Conservation (phyloP, 2,113 vertebrate species). For the Vulpes vulpes region DNA sequence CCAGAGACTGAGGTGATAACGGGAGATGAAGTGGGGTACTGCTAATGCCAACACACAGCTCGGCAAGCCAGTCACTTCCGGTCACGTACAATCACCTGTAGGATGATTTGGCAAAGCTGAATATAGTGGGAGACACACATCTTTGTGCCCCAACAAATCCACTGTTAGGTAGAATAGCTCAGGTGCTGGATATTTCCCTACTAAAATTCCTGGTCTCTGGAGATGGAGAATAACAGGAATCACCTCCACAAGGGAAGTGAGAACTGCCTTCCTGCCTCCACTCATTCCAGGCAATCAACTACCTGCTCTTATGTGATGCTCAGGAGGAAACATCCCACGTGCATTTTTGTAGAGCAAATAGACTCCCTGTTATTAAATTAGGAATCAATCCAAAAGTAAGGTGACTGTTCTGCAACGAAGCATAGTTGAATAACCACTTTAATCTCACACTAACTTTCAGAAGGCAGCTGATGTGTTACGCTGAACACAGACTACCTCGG, state of each 20-base stretch:
- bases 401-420: not conserved
- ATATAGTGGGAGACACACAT: accelerated
- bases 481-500: too few relatives aligned
- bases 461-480: too few relatives aligned
- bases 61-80: not conserved
- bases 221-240: not conserved
- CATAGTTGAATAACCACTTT: not conserved
- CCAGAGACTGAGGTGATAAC: not conserved
- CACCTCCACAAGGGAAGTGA: not conserved
- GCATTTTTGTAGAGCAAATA: not conserved
- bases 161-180: too few relatives aligned
- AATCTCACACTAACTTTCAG: too few relatives aligned
- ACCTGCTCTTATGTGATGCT: not conserved
- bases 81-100: accelerated
- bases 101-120: not conserved
- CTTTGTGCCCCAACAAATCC: not conserved
- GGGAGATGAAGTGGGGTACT: not conserved
- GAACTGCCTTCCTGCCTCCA: not conserved
- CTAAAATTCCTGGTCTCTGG: not conserved
- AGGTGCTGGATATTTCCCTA: not conserved
- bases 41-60: not conserved
- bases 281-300: not conserved
- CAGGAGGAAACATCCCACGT: not conserved
- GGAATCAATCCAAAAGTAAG: not conserved
- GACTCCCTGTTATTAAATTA: not conserved